Percentiles rank a stretch among this genome's conserved stretches.
phyloP scores from a whole-genome alignment of 1,140 invertebrate genomes.

The Theocolax elegans region DNA sequence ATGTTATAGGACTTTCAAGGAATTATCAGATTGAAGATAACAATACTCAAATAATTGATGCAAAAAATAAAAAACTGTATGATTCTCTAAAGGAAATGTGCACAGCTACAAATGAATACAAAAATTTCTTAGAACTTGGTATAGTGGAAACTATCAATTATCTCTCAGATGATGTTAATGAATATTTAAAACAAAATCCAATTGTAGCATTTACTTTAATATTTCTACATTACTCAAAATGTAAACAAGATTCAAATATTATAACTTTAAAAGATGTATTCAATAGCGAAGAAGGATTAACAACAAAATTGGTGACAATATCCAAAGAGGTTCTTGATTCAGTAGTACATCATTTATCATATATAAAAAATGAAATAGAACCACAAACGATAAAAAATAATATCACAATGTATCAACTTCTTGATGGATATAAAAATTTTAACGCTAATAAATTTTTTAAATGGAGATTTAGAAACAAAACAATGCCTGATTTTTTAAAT shows the following conservation, averaged over 20 bases:
- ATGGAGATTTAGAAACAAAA: constrained; percentile 66
- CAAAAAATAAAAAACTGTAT: constrained; percentile 54
- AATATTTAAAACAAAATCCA: constrained; percentile 62
- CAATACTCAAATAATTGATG: constrained; percentile 40
- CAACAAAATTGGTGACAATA: constrained; percentile 42
- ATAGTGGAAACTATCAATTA: constrained; percentile 54
- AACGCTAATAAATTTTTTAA: constrained; percentile 70
- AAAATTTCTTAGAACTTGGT: constrained; percentile 54
- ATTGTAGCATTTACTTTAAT: constrained; percentile 61
- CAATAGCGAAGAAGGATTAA: constrained; percentile 41
- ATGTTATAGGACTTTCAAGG: constrained; percentile 69
- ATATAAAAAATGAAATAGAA: constrained; percentile 58
- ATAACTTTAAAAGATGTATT: constrained; percentile 51
- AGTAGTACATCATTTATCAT: constrained; percentile 46
- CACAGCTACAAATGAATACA: constrained; percentile 43
- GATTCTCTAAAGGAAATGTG: constrained; percentile 54
- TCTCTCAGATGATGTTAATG: constrained; percentile 50
- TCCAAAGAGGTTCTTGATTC: constrained; percentile 50
- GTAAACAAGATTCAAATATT: constrained; percentile 20
- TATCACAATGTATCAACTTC: constrained; percentile 70
- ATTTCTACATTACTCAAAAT: constrained; percentile 52
- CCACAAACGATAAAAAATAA: constrained; percentile 61
- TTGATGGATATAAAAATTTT: constrained; percentile 70
- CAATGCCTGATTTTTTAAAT: constrained; percentile 71
- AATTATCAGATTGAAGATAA: constrained; percentile 49